Percentiles rank a stretch among this genome's conserved stretches.
Evolutionary conservation across 1,140 invertebrate genomes (phyloP).

Genomic region (Calephelis nemesis): DNA sequence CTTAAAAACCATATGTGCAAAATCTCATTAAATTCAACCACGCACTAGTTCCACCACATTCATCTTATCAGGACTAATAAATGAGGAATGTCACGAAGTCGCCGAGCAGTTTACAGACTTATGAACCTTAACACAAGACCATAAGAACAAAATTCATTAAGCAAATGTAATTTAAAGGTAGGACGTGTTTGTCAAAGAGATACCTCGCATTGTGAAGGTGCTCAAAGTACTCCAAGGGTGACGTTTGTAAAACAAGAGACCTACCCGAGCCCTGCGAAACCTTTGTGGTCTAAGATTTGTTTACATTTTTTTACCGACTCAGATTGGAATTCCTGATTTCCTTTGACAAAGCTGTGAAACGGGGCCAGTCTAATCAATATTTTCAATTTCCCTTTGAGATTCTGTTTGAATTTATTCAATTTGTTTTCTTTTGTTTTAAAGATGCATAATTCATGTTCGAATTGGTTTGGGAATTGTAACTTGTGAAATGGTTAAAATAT

Average conservation of each 20-base stretch:
- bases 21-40: constrained; percentile 16
- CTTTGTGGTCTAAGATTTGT: constrained; percentile 14
- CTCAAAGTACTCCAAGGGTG: constrained; percentile 19
- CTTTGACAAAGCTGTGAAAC: constrained; percentile 8
- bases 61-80: constrained; percentile 15
- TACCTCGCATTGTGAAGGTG: constrained; percentile 29
- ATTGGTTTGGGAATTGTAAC: not conserved
- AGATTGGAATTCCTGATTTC: constrained; percentile 3
- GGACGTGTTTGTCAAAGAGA: constrained; percentile 26
- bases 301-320: not conserved
- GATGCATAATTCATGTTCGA: constrained; percentile 9
- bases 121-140: not conserved
- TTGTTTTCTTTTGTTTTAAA: constrained; percentile 14
- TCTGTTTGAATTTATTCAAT: constrained; percentile 6
- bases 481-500: not conserved
- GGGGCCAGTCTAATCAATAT: constrained; percentile 14
- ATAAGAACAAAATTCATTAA: not conserved
- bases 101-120: not conserved
- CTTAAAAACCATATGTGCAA: too few relatives aligned
- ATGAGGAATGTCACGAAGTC: constrained; percentile 1
- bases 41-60: not conserved
- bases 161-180: constrained; percentile 12
- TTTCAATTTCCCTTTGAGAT: constrained; percentile 3
- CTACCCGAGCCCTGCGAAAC: constrained; percentile 1
- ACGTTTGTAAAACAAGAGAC: constrained; percentile 26